Conservation (phyloP, 2,113 vertebrate genomes). For the Indicator maculatus region DNA sequence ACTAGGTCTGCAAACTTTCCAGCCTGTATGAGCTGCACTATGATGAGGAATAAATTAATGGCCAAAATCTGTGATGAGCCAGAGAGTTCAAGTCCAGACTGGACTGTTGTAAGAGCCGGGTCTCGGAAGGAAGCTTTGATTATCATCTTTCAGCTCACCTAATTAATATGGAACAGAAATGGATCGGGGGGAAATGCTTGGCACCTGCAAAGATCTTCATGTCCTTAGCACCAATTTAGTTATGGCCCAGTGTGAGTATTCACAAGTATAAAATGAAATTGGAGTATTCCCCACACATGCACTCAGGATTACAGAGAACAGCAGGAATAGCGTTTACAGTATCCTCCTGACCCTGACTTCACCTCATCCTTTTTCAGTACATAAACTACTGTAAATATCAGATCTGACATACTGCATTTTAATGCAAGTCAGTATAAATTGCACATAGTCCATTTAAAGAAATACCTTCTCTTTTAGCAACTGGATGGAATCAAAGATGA, state of each 20-base stretch:
- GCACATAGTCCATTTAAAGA: slow-evolving; percentile 30
- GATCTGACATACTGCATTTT: slow-evolving; percentile 56
- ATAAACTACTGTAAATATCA: slow-evolving; percentile 67
- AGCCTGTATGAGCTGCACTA: background rate
- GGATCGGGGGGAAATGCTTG: background rate
- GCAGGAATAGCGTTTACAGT: slow-evolving; percentile 60
- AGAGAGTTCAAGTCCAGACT: background rate
- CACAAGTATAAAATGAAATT: slow-evolving; percentile 18
- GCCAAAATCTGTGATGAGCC: background rate
- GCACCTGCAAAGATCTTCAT: background rate
- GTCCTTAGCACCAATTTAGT: background rate
- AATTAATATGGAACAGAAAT: background rate
- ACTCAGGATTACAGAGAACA: slow-evolving; percentile 34
- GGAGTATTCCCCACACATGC: background rate
- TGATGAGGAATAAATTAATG: slow-evolving; percentile 24
- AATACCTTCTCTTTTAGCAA: slow-evolving; percentile 24
- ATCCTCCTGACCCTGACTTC: slow-evolving; percentile 62
- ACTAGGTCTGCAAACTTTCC: background rate
- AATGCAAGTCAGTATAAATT: slow-evolving; percentile 60
- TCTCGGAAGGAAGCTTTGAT: background rate
- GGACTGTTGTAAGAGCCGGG: background rate
- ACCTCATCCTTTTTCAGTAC: slow-evolving; percentile 63
- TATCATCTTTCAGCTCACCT: background rate
- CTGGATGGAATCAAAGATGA: slow-evolving; percentile 18
- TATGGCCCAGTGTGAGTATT: background rate